These are phyloP conservation scores for Echinometra lucunter DNA, from an alignment of 53 echinoderm and acorn worm genomes.

Conservation along the genomic window DNA sequence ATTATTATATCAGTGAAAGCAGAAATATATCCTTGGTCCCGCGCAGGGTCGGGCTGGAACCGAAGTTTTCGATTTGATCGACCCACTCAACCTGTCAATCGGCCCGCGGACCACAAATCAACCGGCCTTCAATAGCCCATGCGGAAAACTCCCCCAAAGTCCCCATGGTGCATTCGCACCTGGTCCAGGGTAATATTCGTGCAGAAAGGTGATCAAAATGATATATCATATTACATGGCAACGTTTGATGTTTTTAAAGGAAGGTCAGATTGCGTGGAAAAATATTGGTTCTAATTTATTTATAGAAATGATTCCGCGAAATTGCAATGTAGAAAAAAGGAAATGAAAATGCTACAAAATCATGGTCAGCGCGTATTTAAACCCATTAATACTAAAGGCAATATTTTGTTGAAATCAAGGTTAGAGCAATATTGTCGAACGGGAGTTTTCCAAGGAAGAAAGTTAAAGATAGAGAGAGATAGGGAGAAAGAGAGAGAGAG, in stretches of 20 bases:
- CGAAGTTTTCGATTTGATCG: no score
- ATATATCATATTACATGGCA: background rate
- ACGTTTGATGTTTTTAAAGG: background rate
- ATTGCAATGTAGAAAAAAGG: background rate
- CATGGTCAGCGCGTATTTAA: background rate
- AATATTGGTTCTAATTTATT: background rate
- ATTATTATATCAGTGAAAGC: background rate
- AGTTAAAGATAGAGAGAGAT: background rate
- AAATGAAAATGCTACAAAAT: background rate
- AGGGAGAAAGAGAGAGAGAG: no score
- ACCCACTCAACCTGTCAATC: no score
- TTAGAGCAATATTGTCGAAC: background rate
- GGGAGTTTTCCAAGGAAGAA: background rate
- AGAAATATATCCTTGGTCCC: background rate
- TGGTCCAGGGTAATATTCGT: background rate
- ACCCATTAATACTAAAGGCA: background rate
- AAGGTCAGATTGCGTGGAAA: background rate
- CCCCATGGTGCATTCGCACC: no score
- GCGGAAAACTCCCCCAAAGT: no score
- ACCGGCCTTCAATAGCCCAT: no score
- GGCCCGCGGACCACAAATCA: no score
- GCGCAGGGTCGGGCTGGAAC: no score
- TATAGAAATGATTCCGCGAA: background rate
- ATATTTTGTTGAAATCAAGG: background rate
- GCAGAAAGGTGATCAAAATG: background rate